Evolutionary conservation across 2,888 invertebrate genomes (phyloP), one percentile per base, ranked within the genome.

Genomic region (Dermolepida albohirtum): DNA sequence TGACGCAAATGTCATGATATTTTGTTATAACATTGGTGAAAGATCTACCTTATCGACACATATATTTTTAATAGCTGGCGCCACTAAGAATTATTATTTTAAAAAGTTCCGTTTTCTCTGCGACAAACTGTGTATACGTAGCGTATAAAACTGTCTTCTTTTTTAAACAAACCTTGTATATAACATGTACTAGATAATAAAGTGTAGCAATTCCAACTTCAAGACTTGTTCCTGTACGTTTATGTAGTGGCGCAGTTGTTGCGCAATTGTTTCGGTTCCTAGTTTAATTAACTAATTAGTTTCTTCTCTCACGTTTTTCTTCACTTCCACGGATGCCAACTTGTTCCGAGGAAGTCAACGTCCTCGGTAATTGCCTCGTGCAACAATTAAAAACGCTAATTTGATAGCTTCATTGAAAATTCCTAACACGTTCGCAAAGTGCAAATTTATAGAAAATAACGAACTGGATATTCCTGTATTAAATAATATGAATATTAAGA

Each of bases 221-320:
- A n/a, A 16, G 40, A 54, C 54, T 40, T 17, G 52, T 54, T 54
- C 29, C 14, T 14, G 40, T 34, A 34, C 54, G 40, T 40, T 54
- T 54, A 54, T 39, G 40, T n/a, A 54, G 17, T 40, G 22, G 54
- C 40, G 16, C 43, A 39, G 27, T 65, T 51, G 47, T 65, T 65
- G 39, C 55, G 55, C 54, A 65, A 65, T 65, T 65, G 65, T 65
- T 55, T 65, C 14, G 55, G 44, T 59, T 44, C 39, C 50, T 52
- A 43, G 50, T 51, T 55, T 47, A 55, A 43, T 65, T 65, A 65
- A 65, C 47, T 55, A 65, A 65, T 65, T 55, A 65, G 65, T 11
- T 17, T 29, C 52, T 39, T 52, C 51, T 65, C 65, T 47, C 65
- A 65, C 64, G 65, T 65, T 65, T 55, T 55, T 55, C 54, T 39